Percentiles rank a stretch among this genome's conserved stretches.
These are phyloP conservation scores for Argopecten irradians DNA, from an alignment of 1,140 invertebrate genomes.

Conservation along the genomic window DNA sequence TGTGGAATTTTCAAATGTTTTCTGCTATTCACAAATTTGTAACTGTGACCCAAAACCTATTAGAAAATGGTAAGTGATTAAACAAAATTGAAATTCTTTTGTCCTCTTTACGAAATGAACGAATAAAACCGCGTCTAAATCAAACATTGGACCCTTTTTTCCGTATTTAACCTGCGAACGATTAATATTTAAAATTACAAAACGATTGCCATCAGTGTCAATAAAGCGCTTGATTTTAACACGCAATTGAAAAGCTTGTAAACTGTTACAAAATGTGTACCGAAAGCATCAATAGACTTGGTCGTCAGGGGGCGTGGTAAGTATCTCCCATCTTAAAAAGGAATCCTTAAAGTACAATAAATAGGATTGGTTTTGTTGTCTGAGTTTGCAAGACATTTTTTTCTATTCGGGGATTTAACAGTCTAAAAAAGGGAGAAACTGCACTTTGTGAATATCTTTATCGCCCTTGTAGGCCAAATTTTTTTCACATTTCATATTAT, in stretches of 20 bases:
- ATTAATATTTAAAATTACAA: neutral
- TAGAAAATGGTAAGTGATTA: neutral
- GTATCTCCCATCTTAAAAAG: neutral
- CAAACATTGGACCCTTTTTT: neutral
- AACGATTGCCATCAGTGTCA: neutral
- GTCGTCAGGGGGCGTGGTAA: slow-evolving; percentile 1
- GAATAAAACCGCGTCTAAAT: neutral
- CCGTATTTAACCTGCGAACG: neutral
- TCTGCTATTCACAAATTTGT: too few relatives aligned
- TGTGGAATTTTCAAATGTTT: too few relatives aligned
- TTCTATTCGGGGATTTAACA: neutral
- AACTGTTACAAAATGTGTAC: slow-evolving; percentile 10
- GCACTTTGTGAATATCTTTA: slow-evolving; percentile 14
- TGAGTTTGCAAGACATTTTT: neutral
- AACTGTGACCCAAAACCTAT: too few relatives aligned
- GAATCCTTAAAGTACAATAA: slow-evolving; percentile 1
- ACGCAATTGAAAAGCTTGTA: neutral
- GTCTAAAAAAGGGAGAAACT: neutral
- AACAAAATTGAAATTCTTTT: neutral
- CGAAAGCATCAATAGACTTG: neutral
- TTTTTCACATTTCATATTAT: neutral
- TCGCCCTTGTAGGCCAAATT: neutral
- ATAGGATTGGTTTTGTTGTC: neutral
- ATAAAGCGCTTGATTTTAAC: neutral
- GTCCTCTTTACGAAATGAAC: neutral